A percentile compares a stretch with the other conserved stretches of the same genome.
Conservation (phyloP, 1,140 invertebrate genomes). For the Aphelinus certus region DNA sequence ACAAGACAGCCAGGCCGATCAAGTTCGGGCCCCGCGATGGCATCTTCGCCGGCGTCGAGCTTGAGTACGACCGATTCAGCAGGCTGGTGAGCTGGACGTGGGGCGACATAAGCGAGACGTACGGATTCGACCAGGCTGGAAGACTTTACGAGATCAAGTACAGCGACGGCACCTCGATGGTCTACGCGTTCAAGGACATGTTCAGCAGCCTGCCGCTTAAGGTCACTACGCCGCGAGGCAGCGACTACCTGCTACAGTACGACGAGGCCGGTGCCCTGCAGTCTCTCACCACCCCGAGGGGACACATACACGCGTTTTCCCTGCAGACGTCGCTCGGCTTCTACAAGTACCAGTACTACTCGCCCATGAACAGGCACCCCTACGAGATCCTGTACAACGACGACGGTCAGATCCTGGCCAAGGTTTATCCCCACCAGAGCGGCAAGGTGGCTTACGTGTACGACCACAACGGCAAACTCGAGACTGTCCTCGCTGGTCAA, state of each 20-base stretch:
- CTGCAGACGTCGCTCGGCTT: conserved; percentile 91
- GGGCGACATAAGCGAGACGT: conserved; percentile 88
- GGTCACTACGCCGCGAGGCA: conserved; percentile 90
- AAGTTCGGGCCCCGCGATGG: conserved; percentile 89
- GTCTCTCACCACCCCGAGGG: conserved; percentile 89
- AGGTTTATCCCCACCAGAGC: conserved; percentile 89
- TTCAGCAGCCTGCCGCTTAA: conserved; percentile 88
- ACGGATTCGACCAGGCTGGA: conserved; percentile 87
- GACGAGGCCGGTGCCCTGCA: conserved; percentile 91
- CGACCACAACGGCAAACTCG: conserved; percentile 82
- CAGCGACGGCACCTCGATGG: conserved; percentile 85
- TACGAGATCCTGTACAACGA: conserved; percentile 93
- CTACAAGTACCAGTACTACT: conserved; percentile 92
- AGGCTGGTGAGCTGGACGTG: conserved; percentile 90
- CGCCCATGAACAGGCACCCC: conserved; percentile 88
- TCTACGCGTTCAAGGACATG: conserved; percentile 89
- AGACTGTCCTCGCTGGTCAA: conserved; percentile 84
- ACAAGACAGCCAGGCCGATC: conserved; percentile 87
- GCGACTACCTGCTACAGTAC: conserved; percentile 91
- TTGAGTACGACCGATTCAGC: conserved; percentile 93
- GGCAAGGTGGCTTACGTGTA: conserved; percentile 90
- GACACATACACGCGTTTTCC: conserved; percentile 91
- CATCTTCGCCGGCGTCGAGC: conserved; percentile 85
- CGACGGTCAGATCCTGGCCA: conserved; percentile 85
- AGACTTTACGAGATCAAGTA: conserved; percentile 88